Evolutionary conservation across 1,140 invertebrate species (phyloP).

Genomic region (Battus philenor): DNA sequence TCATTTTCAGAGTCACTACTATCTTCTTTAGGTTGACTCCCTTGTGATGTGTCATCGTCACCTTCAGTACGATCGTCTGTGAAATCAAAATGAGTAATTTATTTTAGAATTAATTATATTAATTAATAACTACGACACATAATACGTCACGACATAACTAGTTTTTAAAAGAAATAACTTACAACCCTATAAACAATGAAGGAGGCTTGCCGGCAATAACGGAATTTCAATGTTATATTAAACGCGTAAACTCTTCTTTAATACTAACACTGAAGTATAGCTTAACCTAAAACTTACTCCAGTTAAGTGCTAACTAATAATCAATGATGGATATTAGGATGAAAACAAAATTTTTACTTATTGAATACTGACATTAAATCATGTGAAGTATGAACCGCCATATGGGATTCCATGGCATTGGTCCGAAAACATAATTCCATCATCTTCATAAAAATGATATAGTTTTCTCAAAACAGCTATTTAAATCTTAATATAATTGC

Average conservation of each 20-base stretch:
- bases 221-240: not conserved
- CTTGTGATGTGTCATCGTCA: constrained; percentile 69
- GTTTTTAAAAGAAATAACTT: too few relatives aligned
- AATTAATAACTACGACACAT: too few relatives aligned
- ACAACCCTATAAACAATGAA: not conserved
- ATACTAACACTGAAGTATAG: not conserved
- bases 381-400: constrained; percentile 73
- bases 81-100: constrained; percentile 23
- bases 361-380: constrained; percentile 67
- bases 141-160: too few relatives aligned
- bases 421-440: constrained; percentile 65
- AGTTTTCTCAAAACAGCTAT: constrained; percentile 25
- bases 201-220: constrained; percentile 15
- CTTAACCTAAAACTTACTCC: constrained; percentile 38
- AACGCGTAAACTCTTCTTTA: not conserved
- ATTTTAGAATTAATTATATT: not conserved
- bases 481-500: constrained; percentile 24
- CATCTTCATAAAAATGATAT: constrained; percentile 48
- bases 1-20: constrained; percentile 69
- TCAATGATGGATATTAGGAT: constrained; percentile 21
- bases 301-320: constrained; percentile 3
- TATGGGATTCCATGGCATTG: constrained; percentile 74
- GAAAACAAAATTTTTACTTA: constrained; percentile 41
- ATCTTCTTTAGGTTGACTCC: constrained; percentile 66
- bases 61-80: constrained; percentile 68